Evolutionary conservation across 2,113 vertebrate genomes (phyloP), one percentile per base, ranked within the genome.

Genomic region (Ammodytes marinus): DNA sequence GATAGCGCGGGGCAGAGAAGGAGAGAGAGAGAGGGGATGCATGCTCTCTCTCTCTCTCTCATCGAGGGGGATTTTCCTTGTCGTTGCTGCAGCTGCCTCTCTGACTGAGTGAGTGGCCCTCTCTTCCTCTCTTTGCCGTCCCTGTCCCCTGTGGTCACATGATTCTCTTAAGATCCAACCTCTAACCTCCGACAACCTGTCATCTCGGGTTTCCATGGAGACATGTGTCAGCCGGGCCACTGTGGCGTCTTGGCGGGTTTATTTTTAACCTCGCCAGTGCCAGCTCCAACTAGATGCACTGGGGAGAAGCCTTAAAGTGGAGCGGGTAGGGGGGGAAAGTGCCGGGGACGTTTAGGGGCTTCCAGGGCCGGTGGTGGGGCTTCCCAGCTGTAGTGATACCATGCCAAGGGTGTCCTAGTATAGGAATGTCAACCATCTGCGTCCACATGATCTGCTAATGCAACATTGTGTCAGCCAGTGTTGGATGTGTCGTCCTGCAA

Each of bases 131-230:
- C 42, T 27, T 27, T 27, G 27, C 75, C 63, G 14, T 60, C 57
- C 47, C 15, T 55, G 8, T 87, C 87, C 71, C 68, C 58, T 27
- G 63, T 66, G 70, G 85, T 90, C 90, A 84, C 88, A 80, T 70
- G 88, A 77, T 70, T 82, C 84, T 83, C 82, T 69, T 37, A 65
- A 84, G 85, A 76, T 73, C 74, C 7, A 1, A 89, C 87, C 84
- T 79, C 57, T 89, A 86, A 91, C 88, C 89, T 78, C 79, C 80
- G 47, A 12, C 76, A 64, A 82, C 80, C 69, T 80, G 89, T 91
- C 91, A 83, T 91, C 81, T 80, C 35, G 12, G 50, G 90, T 91
- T 89, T 71, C 88, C 82, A 88, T 82, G 89, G 91, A 79, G 79
- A 92, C 86, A 67, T 46, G 52, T 88, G 86, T 90, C 85, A 84